Conservation (phyloP, 2,113 vertebrate species). For the Cyprinodon variegatus region DNA sequence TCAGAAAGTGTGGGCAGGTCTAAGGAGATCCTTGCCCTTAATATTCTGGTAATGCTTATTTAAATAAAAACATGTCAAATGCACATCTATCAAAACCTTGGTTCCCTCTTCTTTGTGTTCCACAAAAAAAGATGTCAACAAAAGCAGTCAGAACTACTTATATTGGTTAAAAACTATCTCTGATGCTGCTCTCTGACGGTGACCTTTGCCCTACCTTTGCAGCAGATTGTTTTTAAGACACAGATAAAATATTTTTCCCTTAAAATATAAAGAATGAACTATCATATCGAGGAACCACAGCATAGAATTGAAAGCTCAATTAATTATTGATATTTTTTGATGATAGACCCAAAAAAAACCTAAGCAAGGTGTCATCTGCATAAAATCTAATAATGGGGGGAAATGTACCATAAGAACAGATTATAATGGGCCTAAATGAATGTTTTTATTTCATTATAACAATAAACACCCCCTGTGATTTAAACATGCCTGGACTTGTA, state of each 20-base stretch:
- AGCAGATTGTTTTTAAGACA: conserved; percentile 2
- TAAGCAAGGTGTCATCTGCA: not conserved
- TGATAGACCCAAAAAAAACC: not conserved
- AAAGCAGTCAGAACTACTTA: too few relatives aligned
- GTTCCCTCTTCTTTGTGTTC: too few relatives aligned
- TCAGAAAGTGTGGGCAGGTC: too few relatives aligned
- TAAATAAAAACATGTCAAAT: not conserved
- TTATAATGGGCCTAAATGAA: not conserved
- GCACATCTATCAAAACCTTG: not conserved
- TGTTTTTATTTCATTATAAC: conserved; percentile 20
- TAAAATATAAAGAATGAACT: not conserved
- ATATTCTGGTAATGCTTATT: too few relatives aligned
- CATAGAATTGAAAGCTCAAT: not conserved
- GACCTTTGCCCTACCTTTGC: conserved; percentile 35
- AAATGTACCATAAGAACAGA: not conserved
- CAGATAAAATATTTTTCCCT: not conserved
- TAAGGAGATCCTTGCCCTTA: too few relatives aligned
- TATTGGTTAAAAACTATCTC: not conserved
- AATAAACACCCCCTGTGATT: conserved; percentile 36
- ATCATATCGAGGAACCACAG: not conserved
- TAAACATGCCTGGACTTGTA: conserved; percentile 71
- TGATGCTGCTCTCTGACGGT: conserved; percentile 14
- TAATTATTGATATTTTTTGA: not conserved
- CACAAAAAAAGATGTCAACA: too few relatives aligned
- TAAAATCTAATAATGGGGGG: not conserved